These are phyloP conservation scores for Conchocele bisecta DNA, from an alignment of 2,888 invertebrate genomes.

Conservation along the genomic window DNA sequence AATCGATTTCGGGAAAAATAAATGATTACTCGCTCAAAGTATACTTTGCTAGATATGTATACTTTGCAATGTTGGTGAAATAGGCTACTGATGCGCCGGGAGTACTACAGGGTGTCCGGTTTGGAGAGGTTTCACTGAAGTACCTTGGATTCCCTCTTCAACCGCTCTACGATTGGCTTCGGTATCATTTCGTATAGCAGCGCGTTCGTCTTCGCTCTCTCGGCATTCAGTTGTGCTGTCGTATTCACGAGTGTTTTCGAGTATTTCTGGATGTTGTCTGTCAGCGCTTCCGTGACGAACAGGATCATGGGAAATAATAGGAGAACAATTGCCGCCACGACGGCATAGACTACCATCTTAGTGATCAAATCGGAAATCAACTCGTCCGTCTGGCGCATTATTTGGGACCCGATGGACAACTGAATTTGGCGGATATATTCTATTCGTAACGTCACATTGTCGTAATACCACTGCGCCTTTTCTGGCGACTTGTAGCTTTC, in stretches of 20 bases:
- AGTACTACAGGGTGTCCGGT: too few species aligned
- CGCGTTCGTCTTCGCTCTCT: conserved; percentile 49
- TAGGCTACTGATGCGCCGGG: too few species aligned
- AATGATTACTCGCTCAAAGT: too few species aligned
- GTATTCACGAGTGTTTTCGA: conserved; percentile 58
- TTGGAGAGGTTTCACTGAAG: conserved; percentile 59
- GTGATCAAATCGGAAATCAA: conserved; percentile 83
- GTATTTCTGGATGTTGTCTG: conserved; percentile 60
- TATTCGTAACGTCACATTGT: conserved; percentile 91
- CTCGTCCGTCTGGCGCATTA: conserved; percentile 42
- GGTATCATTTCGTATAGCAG: conserved; percentile 62
- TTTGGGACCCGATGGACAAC: conserved; percentile 56
- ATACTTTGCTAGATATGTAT: too few species aligned
- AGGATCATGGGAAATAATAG: conserved; percentile 34
- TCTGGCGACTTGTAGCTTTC: too few species aligned
- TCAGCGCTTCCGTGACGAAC: conserved; percentile 30
- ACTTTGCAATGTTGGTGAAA: too few species aligned
- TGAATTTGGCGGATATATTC: conserved; percentile 92
- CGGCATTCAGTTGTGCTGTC: conserved; percentile 52
- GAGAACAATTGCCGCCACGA: conserved; percentile 28
- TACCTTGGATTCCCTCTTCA: conserved; percentile 44
- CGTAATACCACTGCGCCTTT: conserved; percentile 91
- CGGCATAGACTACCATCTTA: conserved; percentile 36
- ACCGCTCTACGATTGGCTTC: conserved; percentile 42
- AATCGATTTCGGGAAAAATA: too few species aligned